Evolutionary conservation across 1,140 invertebrate species (phyloP).

Genomic region (Meloidogyne floridensis): DNA sequence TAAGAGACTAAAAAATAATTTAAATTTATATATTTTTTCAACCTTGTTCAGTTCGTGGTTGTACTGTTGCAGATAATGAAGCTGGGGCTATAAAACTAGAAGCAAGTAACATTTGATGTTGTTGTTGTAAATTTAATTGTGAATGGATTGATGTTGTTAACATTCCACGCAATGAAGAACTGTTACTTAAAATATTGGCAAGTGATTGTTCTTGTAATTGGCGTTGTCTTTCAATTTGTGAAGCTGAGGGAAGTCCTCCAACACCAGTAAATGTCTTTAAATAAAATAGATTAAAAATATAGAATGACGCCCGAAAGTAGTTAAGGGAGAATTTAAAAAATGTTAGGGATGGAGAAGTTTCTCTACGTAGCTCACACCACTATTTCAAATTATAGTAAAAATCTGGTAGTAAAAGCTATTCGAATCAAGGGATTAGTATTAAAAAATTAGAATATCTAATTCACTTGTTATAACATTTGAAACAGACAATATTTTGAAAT

Average conservation of each 20-base stretch:
- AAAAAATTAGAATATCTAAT: no score
- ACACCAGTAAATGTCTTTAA: not conserved
- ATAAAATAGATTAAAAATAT: not conserved
- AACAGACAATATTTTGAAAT: no score
- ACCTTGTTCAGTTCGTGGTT: constrained; percentile 33
- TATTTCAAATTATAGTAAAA: no score
- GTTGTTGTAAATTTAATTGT: not conserved
- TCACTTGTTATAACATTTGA: no score
- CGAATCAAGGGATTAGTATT: no score
- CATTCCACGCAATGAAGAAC: constrained; percentile 6
- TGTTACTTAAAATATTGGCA: constrained; percentile 7
- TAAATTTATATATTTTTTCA: not conserved
- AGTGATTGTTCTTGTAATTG: not conserved
- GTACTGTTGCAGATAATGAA: constrained; percentile 27
- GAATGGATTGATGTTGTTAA: not conserved
- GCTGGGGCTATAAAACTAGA: constrained; percentile 32
- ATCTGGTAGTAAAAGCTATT: no score
- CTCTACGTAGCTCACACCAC: no score
- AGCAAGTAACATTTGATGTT: not conserved
- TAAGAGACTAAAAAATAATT: not conserved
- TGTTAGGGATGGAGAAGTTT: no score
- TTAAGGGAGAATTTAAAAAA: not conserved
- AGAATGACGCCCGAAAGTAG: not conserved
- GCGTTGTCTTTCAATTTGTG: not conserved
- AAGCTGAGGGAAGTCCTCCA: not conserved